Conservation (phyloP, 2,888 invertebrate genomes). For the Drosophila trichaetosa region DNA sequence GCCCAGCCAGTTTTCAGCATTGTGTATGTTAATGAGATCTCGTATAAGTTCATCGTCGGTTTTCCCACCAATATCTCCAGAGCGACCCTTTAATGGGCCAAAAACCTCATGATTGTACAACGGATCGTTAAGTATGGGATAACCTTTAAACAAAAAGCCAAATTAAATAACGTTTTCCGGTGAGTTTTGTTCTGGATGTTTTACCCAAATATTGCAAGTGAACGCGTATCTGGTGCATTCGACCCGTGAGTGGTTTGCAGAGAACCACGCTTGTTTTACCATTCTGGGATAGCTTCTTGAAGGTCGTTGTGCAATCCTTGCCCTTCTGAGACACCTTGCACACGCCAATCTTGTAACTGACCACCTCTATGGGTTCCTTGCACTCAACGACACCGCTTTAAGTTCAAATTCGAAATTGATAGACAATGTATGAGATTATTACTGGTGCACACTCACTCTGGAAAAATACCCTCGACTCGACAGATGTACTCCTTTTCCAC, state of each 20-base stretch:
- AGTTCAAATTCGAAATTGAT: not conserved
- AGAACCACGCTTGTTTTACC: constrained; percentile 96
- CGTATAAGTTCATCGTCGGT: constrained; percentile 94
- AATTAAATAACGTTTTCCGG: not conserved
- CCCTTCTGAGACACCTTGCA: constrained; percentile 97
- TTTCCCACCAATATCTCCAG: constrained; percentile 90
- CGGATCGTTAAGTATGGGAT: constrained; percentile 98
- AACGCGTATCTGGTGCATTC: constrained; percentile 99
- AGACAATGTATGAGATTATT: rapidly evolving
- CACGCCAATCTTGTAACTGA: constrained; percentile 98
- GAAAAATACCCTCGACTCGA: constrained; percentile 96
- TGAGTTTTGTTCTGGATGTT: not conserved
- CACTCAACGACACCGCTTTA: constrained; percentile 93
- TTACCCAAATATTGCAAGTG: constrained; percentile 97
- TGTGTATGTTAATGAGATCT: constrained; percentile 96
- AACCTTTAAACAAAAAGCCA: constrained; percentile 30
- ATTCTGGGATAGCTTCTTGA: constrained; percentile 95
- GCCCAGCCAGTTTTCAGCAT: constrained; percentile 97
- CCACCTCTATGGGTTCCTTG: constrained; percentile 95
- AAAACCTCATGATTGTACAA: constrained; percentile 98
- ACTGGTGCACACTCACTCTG: constrained; percentile 88
- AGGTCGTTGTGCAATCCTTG: constrained; percentile 96
- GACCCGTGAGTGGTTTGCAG: constrained; percentile 97
- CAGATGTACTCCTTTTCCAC: constrained; percentile 98
- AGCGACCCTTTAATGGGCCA: constrained; percentile 95